Evolutionary conservation across 2,888 invertebrate species (phyloP).

Genomic region (Pseudoips prasinana): DNA sequence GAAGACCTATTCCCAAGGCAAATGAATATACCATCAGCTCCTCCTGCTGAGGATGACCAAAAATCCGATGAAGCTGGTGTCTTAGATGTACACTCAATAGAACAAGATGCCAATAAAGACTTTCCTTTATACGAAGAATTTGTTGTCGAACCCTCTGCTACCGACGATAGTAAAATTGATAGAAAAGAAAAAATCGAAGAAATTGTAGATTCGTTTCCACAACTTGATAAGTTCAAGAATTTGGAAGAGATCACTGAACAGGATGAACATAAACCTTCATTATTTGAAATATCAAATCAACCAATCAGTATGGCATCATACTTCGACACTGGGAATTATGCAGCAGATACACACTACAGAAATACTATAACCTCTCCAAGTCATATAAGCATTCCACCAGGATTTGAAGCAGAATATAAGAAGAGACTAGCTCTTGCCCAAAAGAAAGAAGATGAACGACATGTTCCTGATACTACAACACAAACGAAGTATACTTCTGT

Average conservation of each 20-base stretch:
- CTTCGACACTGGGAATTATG: slow-evolving; percentile 74
- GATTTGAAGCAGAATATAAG: slow-evolving; percentile 62
- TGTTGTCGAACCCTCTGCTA: slow-evolving; percentile 65
- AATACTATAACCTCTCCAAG: slow-evolving; percentile 52
- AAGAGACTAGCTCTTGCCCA: slow-evolving; percentile 24
- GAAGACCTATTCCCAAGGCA: slow-evolving; percentile 50
- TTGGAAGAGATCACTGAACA: slow-evolving; percentile 43
- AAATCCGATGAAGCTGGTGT: slow-evolving; percentile 63
- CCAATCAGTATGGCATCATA: slow-evolving; percentile 65
- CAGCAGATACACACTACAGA: slow-evolving; percentile 64
- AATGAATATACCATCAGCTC: slow-evolving; percentile 56
- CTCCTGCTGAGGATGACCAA: slow-evolving; percentile 62
- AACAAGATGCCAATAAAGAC: slow-evolving; percentile 70
- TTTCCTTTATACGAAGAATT: slow-evolving; percentile 68
- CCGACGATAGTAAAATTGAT: slow-evolving; percentile 67
- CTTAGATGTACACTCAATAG: slow-evolving; percentile 68
- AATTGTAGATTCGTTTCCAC: slow-evolving; percentile 59
- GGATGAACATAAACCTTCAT: slow-evolving; percentile 13
- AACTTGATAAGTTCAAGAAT: slow-evolving; percentile 59
- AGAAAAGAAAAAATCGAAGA: slow-evolving; percentile 50
- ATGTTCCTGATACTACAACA: slow-evolving; percentile 48
- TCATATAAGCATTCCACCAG: slow-evolving; percentile 55
- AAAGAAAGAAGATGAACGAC: slow-evolving; percentile 16
- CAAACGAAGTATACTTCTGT: slow-evolving; percentile 42
- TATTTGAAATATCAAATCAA: slow-evolving; percentile 41